These are phyloP conservation scores for Platorchestia sp. DNA, from an alignment of 1,140 invertebrate genomes.

Conservation along the genomic window DNA sequence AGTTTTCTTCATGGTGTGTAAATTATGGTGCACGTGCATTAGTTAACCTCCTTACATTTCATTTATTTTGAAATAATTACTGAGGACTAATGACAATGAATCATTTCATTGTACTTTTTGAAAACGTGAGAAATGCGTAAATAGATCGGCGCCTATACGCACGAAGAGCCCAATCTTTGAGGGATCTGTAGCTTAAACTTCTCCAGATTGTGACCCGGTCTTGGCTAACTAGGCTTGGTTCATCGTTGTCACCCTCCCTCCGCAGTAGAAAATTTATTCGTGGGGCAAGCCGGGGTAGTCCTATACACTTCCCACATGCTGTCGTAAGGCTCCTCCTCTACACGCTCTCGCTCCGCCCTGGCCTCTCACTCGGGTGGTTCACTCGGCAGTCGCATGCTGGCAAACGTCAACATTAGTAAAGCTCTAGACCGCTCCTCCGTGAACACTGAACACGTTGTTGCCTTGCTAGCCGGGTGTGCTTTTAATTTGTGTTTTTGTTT, in stretches of 20 bases:
- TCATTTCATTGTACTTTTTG: too few relatives aligned
- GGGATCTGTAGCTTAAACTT: background rate
- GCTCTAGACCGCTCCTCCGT: background rate
- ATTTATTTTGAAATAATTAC: too few relatives aligned
- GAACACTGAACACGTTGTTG: conserved; percentile 14
- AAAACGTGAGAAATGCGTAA: background rate
- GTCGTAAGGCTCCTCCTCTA: conserved; percentile 1
- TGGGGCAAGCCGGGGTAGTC: conserved; percentile 19
- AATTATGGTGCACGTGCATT: too few relatives aligned
- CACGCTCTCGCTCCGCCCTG: background rate
- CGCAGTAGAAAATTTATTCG: background rate
- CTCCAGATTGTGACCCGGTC: background rate
- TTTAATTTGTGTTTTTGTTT: conserved; percentile 53
- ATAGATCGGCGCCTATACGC: background rate
- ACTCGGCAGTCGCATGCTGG: conserved; percentile 47
- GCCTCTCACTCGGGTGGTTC: background rate
- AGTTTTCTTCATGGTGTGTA: too few relatives aligned
- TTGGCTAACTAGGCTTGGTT: conserved; percentile 13
- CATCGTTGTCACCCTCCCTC: background rate
- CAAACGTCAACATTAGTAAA: conserved; percentile 9
- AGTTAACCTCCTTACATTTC: too few relatives aligned
- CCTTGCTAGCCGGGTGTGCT: conserved; percentile 42
- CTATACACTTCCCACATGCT: background rate
- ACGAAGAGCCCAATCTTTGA: background rate
- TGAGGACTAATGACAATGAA: too few relatives aligned